Base-by-base conservation (phyloP, 2,888 invertebrate genomes). In the Callinectes sapidus region DNA sequence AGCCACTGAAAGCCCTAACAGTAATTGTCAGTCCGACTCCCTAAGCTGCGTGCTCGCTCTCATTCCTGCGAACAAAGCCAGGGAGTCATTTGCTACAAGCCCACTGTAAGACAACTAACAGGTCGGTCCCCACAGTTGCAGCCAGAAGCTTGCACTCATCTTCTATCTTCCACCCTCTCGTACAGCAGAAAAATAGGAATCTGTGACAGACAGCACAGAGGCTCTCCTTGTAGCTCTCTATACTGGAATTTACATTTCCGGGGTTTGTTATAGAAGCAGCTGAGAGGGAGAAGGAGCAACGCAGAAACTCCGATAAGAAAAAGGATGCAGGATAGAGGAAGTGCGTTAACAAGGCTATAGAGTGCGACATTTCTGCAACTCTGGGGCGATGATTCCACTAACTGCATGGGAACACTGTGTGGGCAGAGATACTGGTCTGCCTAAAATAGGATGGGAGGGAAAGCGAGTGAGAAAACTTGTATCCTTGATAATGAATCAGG, bases 251-350 rank as follows among this genome's bases (percentile, higher is more conserved):
- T 71, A 71, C 71, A 71, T 28, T 71, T 71, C 71, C 71, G 71
- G 71, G 71, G 71, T 71, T 71, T 71, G 71, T 28, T 71, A 71
- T 71, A n/a, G 71, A 28, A 71, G n/a, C 71, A 71, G 71, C n/a
- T 71, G 71, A 71, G 71, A 71, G 71, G 71, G 48, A 48, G 48
- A 48, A 10, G 71, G 28, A 71, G 71, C 28, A n/a, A 71, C 71
- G 71, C 28, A 28, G 71, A 71, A 71, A 71, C 71, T 71, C 28
- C 71, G n/a, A n/a, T 71, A 61, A 23, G 28, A 71, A 28, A 28
- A 71, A 28, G 71, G 71, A 28, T 71, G 71, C 2, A 71, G 28
- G 71, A 28, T 71, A n/a, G 71, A 71, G 71, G 71, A 71, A 71
- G 71, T 13, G 71, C 71, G 6, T n/a, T 71, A 71, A 71, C 71